Conservation (phyloP, 2,113 vertebrate genomes). For the Hystrix brachyura region DNA sequence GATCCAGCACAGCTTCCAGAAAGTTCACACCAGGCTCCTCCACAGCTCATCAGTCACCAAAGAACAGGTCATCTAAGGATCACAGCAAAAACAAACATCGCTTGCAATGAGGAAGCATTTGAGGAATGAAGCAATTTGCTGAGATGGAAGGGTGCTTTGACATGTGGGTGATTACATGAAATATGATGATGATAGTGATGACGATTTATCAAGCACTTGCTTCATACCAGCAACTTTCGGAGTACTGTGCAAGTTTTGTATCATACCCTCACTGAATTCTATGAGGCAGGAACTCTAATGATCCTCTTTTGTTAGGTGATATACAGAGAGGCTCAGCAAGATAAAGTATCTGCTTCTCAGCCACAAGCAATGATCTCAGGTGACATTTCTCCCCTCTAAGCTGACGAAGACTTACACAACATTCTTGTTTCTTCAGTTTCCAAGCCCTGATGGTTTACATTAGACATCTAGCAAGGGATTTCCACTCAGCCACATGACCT, state of each 20-base stretch:
- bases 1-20: not conserved
- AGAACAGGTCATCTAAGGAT: not conserved
- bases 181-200: not conserved
- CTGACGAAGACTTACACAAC: not conserved
- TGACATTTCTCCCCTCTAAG: not conserved
- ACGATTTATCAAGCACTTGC: not conserved
- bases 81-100: not conserved
- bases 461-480: not conserved
- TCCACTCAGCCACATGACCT: no score
- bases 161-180: not conserved
- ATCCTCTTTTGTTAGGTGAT: not conserved
- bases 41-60: not conserved
- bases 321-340: not conserved
- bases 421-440: not conserved
- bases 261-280: not conserved
- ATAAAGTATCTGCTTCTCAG: not conserved
- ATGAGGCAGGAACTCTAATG: not conserved
- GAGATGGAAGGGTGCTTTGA: not conserved
- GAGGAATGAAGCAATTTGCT: not conserved
- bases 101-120: not conserved
- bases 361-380: not conserved
- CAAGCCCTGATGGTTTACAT: not conserved
- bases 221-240: not conserved
- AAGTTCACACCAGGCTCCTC: not conserved
- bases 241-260: not conserved